These are phyloP conservation scores for Fregata magnificens DNA, from an alignment of 2,113 vertebrate species.

Conservation along the genomic window DNA sequence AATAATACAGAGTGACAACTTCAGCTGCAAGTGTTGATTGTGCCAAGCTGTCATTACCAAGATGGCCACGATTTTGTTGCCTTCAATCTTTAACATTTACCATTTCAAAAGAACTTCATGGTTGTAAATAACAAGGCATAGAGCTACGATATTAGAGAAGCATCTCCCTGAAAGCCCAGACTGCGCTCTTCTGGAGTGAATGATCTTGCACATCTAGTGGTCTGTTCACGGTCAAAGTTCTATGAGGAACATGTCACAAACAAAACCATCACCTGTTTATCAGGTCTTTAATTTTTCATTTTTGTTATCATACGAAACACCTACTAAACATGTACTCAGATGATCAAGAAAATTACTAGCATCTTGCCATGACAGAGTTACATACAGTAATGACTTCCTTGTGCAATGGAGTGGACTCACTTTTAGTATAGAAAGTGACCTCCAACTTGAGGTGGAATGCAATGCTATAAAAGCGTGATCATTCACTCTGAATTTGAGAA, in stretches of 20 bases:
- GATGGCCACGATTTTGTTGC: neutral
- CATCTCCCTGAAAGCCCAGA: neutral
- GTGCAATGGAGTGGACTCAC: neutral
- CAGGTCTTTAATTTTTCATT: neutral
- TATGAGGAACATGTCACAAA: neutral
- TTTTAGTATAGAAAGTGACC: neutral
- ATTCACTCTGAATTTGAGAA: neutral
- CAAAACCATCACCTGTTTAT: neutral
- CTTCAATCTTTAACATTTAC: neutral
- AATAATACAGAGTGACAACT: neutral
- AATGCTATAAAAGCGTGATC: neutral
- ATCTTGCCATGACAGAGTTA: neutral
- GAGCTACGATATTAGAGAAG: neutral
- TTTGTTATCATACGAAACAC: neutral
- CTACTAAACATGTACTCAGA: neutral
- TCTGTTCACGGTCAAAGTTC: neutral
- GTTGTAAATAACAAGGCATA: neutral
- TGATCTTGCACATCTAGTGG: neutral
- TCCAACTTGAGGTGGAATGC: neutral
- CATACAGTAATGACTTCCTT: neutral
- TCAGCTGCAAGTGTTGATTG: neutral
- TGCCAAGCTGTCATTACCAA: neutral
- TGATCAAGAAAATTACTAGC: neutral
- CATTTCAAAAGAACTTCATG: neutral
- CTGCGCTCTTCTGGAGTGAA: conserved; percentile 35